Conservation (phyloP, 1,140 invertebrate genomes). For the Sitobion miscanthi region DNA sequence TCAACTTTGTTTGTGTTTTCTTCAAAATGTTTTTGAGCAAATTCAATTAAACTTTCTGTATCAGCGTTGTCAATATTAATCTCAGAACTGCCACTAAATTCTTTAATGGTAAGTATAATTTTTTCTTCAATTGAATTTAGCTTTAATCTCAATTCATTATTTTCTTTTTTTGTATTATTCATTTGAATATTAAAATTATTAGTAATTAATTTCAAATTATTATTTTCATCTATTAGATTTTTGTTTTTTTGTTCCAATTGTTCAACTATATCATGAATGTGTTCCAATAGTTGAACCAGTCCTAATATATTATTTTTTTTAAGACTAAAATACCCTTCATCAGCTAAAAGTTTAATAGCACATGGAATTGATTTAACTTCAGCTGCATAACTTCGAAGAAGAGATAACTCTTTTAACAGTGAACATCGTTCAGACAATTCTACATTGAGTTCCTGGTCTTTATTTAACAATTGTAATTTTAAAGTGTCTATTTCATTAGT, state of each 20-base stretch:
- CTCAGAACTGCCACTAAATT: background rate
- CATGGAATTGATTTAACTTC: background rate
- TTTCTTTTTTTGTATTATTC: background rate
- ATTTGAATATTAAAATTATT: background rate
- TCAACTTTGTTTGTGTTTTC: background rate
- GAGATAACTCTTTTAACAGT: background rate
- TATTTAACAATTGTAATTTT: conserved; percentile 23
- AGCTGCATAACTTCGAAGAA: background rate
- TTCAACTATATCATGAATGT: background rate
- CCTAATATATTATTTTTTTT: background rate
- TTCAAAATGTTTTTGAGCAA: conserved; percentile 22
- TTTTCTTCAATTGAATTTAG: conserved; percentile 23
- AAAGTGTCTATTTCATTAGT: conserved; percentile 25
- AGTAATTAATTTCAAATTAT: conserved; percentile 21
- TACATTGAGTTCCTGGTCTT: conserved; percentile 4
- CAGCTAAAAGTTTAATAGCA: background rate
- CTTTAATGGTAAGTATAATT: background rate
- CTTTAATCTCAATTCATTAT: background rate
- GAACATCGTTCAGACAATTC: background rate
- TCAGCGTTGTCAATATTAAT: conserved; percentile 14
- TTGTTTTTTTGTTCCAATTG: conserved; percentile 24
- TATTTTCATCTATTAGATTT: conserved; percentile 29
- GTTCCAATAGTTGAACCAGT: conserved; percentile 5
- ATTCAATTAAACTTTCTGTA: background rate
- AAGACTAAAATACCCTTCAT: conserved; percentile 22